Base-by-base conservation (phyloP, 2,113 vertebrate genomes). In the Syngnathus scovelli region DNA sequence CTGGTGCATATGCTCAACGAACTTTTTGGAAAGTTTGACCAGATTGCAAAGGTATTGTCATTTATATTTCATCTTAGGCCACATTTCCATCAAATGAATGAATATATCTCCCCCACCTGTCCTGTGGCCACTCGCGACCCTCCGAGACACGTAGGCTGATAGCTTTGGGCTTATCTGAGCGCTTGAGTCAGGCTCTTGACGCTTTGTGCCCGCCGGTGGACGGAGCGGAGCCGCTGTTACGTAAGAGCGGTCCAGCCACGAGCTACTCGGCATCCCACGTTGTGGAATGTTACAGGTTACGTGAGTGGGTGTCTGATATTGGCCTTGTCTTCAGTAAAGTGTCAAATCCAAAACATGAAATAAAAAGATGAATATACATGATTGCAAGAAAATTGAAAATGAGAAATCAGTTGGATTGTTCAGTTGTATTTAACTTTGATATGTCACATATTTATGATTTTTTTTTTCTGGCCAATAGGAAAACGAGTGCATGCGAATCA, bases 401-500 rank as follows among this genome's bases (percentile, higher is more conserved):
- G 41, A 43, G 41, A 43, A 43, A 41, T 4, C 41, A 1, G 9
- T 11, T 41, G 41, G 2, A 41, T 9, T 33, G 27, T 33, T 33
- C 27, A 33, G 27, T 33, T 33, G 27, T 33, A 33, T 33, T 33
- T 33, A 33, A 33, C 27, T 33, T 33, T 33, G 27, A 33, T 33
- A 33, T 33, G 41, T 12, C 41, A 43, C 27, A 33, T 33, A 3
- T 33, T 46, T 3, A 46, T 16, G 44, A 43, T 11, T 43, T 43
- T 43, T 43, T 56, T 7, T 18, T 67, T 79, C 13, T 55, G 78
- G 77, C 68, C 83, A 70, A n/a, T 58, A 99, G 97, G 97, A 99
- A 84, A 98, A 99, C 65, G 96, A 99, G 79, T 99, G 97, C 65
- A 99, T 99, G 97, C 90, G 97, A 78, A 99, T 99, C 81, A 99